These are phyloP conservation scores for Keiferia lycopersicella DNA, from an alignment of 2,888 invertebrate species.

Conservation along the genomic window DNA sequence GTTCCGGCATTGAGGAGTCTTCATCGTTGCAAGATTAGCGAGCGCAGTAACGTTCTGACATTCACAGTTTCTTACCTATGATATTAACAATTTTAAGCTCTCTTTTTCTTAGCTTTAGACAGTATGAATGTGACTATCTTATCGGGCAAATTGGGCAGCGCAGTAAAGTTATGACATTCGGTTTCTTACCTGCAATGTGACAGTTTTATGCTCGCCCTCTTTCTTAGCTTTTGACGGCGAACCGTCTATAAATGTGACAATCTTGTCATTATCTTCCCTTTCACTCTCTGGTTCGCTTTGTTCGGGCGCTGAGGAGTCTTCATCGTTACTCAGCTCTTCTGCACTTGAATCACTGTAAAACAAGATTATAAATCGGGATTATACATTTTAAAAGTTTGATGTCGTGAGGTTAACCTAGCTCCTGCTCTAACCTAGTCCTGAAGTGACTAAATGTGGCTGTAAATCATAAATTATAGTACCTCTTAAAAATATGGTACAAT, in stretches of 20 bases:
- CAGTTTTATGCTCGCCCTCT: slow-evolving; percentile 59
- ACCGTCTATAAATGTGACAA: slow-evolving; percentile 59
- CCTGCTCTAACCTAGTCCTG: no score
- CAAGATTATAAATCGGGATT: no score
- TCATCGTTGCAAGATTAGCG: no score
- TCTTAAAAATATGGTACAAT: no score
- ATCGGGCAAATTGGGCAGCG: no score
- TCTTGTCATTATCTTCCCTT: slow-evolving; percentile 55
- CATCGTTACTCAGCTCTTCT: slow-evolving; percentile 67
- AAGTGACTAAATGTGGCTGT: no score
- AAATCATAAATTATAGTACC: no score
- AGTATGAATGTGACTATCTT: slow-evolving; percentile 50
- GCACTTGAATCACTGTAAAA: slow-evolving; percentile 66
- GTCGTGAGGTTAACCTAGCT: no score
- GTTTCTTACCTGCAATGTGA: slow-evolving; percentile 59
- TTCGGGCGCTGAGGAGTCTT: slow-evolving; percentile 68
- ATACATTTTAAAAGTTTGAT: no score
- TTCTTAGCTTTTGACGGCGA: slow-evolving; percentile 44
- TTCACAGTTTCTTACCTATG: slow-evolving; percentile 51
- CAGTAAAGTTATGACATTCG: no score
- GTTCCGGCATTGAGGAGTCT: neutral
- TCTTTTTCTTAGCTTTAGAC: slow-evolving; percentile 49
- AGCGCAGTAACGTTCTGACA: no score
- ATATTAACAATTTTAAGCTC: slow-evolving; percentile 63
- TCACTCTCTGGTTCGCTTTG: slow-evolving; percentile 57